phyloP scores from a whole-genome alignment of 92 coral and sea anemone species.

The Epizoanthus scotinus region DNA sequence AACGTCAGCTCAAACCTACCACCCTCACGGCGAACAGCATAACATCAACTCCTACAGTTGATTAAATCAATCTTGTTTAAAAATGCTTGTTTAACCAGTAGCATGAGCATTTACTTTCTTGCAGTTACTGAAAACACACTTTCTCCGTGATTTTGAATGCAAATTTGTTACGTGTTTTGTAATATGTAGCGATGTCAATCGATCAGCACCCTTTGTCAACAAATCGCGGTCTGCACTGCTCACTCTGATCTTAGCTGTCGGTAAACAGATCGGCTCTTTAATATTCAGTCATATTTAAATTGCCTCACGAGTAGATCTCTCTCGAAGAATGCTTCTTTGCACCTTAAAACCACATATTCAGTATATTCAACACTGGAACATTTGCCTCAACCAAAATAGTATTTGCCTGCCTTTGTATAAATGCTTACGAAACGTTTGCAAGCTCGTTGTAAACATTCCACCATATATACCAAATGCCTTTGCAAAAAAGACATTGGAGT shows the following conservation, averaged over 20 bases:
- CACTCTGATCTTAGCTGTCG: not conserved
- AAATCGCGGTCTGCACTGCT: not conserved
- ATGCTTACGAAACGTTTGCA: too few relatives aligned
- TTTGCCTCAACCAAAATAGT: too few relatives aligned
- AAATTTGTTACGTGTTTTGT: not conserved
- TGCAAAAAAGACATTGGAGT: not conserved
- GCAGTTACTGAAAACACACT: not conserved
- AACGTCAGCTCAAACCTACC: too few relatives aligned
- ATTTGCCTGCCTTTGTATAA: too few relatives aligned
- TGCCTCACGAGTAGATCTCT: not conserved
- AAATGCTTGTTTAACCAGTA: not conserved
- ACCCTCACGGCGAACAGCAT: too few relatives aligned
- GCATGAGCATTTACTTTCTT: not conserved
- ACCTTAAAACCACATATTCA: not conserved
- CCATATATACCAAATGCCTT: too few relatives aligned
- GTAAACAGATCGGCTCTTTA: slow-evolving; percentile 19
- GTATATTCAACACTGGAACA: too few relatives aligned
- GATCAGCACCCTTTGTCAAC: slow-evolving; percentile 10
- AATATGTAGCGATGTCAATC: not conserved
- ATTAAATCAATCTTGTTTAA: too few relatives aligned
- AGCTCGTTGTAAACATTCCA: too few relatives aligned
- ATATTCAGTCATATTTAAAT: not conserved
- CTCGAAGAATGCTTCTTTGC: not conserved
- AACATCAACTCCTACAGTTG: too few relatives aligned
- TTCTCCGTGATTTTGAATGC: not conserved